A percentile compares a stretch with the other conserved stretches of the same genome.
phyloP scores from a whole-genome alignment of 2,888 invertebrate species.

The Lydus trimaculatus region DNA sequence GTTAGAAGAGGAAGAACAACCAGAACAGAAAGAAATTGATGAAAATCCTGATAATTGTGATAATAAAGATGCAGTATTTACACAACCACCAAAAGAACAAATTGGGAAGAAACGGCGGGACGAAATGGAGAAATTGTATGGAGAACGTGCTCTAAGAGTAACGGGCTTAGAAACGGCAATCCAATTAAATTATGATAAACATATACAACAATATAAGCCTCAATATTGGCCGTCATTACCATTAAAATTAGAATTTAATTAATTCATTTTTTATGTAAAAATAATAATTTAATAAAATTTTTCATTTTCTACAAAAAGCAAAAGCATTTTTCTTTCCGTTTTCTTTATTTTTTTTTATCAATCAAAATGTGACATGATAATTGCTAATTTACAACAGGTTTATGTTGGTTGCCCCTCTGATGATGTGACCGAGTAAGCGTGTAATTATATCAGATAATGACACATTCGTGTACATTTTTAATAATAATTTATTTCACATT shows the following conservation, averaged over 20 bases:
- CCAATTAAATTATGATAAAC: constrained; percentile 70
- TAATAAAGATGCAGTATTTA: constrained; percentile 28
- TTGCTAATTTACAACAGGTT: constrained; percentile 17
- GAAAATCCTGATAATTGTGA: constrained; percentile 33
- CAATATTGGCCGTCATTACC: constrained; percentile 71
- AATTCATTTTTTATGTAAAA: constrained; percentile 9
- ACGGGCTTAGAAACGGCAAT: constrained; percentile 77
- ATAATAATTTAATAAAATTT: constrained; percentile 17
- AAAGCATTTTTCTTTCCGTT: no score
- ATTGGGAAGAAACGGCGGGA: constrained; percentile 56
- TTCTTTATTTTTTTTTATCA: no score
- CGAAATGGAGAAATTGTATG: constrained; percentile 24
- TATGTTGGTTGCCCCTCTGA: constrained; percentile 1
- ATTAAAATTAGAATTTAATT: constrained; percentile 44
- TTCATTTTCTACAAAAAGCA: constrained; percentile 12
- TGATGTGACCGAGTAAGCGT: constrained; percentile 27
- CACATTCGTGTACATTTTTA: constrained; percentile 42
- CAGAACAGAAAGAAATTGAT: constrained; percentile 31
- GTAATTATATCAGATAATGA: constrained; percentile 38
- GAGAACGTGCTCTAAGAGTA: constrained; percentile 66
- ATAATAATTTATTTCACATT: constrained; percentile 46
- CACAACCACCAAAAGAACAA: constrained; percentile 46
- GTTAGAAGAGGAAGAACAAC: constrained; percentile 32
- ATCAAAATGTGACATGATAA: constrained; percentile 18
- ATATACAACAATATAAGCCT: constrained; percentile 68